These are phyloP conservation scores for Caerostris extrusa DNA, from an alignment of 1,140 invertebrate species.

Conservation along the genomic window DNA sequence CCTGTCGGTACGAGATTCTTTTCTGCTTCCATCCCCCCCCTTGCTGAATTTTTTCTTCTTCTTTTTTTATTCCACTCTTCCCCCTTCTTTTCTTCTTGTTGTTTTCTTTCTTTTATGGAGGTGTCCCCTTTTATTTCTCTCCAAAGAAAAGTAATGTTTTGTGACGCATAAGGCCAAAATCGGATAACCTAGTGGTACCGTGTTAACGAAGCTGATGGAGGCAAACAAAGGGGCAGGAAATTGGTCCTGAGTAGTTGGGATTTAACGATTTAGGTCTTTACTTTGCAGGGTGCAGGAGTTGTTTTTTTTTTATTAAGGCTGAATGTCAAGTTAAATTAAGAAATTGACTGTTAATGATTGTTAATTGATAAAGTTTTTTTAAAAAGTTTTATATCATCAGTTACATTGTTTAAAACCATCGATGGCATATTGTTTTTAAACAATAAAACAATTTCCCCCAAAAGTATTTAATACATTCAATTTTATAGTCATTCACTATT, in stretches of 20 bases:
- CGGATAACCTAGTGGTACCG: constrained; percentile 20
- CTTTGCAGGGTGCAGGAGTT: not conserved
- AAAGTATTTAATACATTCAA: too few species aligned
- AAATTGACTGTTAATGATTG: too few species aligned
- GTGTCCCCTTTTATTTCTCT: constrained; percentile 55
- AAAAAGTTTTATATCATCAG: too few species aligned
- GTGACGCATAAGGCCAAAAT: constrained; percentile 46
- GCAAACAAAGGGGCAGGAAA: not conserved
- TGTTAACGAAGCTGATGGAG: constrained; percentile 30
- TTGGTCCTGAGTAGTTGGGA: not conserved
- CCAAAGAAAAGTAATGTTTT: constrained; percentile 26
- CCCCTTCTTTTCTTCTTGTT: not conserved
- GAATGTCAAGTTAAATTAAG: too few species aligned
- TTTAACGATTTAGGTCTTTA: not conserved
- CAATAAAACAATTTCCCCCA: too few species aligned
- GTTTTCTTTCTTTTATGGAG: not conserved
- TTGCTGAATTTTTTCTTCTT: not conserved
- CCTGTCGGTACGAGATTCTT: constrained; percentile 71
- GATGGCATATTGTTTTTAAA: too few species aligned
- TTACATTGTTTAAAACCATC: too few species aligned
- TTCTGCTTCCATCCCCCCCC: not conserved
- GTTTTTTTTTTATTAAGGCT: not conserved
- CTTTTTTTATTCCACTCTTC: not conserved
- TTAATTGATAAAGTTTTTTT: too few species aligned
- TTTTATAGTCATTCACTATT: too few species aligned